Percentiles rank a stretch among this genome's conserved stretches.
Conservation (phyloP, 1,140 invertebrate genomes). For the Paralvinella palmiformis region DNA sequence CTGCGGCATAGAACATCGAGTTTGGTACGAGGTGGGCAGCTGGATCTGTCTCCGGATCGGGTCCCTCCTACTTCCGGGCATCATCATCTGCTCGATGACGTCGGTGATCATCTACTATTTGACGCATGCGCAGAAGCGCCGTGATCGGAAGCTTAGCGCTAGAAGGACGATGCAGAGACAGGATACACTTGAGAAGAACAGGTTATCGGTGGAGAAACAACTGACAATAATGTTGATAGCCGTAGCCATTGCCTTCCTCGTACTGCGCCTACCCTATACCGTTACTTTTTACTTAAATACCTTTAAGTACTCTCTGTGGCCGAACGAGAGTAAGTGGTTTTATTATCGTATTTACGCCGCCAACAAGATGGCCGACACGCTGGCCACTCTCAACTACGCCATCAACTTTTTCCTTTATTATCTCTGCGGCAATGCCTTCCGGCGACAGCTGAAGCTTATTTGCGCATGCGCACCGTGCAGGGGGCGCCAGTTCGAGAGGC, state of each 20-base stretch:
- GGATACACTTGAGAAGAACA: too few relatives aligned
- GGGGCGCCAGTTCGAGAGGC: too few relatives aligned
- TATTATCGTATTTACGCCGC: neutral
- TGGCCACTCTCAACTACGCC: neutral
- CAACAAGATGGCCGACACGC: neutral
- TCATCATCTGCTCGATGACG: slow-evolving; percentile 9
- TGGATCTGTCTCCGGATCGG: slow-evolving; percentile 5
- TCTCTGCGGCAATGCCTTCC: slow-evolving; percentile 1
- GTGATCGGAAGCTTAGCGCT: neutral
- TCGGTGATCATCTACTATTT: slow-evolving; percentile 6
- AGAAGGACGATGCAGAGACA: too few relatives aligned
- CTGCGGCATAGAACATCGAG: neutral
- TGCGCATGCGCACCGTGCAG: too few relatives aligned
- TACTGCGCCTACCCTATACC: slow-evolving; percentile 3
- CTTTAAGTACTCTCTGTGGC: neutral
- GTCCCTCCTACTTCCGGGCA: neutral
- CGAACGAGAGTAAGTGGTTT: neutral
- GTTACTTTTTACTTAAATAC: neutral
- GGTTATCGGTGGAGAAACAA: neutral
- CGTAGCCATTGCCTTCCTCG: slow-evolving; percentile 6
- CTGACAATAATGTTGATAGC: neutral
- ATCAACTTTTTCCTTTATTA: slow-evolving; percentile 2
- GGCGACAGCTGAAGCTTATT: too few relatives aligned
- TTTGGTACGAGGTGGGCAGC: slow-evolving; percentile 1
- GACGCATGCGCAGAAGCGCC: neutral